Conservation (phyloP, 2,888 invertebrate genomes). For the Cheilosia impressa region DNA sequence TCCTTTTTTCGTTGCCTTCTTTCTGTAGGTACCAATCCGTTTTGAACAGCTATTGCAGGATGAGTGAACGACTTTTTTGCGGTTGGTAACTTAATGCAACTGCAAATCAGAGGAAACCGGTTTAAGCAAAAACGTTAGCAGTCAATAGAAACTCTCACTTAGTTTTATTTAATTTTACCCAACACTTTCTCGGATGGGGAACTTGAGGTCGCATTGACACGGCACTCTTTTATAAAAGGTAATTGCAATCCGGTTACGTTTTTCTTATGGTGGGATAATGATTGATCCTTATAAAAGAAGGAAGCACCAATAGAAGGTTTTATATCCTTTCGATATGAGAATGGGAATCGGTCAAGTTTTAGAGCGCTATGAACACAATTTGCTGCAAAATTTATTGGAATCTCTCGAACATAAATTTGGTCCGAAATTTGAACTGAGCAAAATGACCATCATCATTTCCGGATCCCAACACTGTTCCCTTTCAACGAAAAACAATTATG, state of each 20-base stretch:
- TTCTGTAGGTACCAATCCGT: neutral
- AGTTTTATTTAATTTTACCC: conserved; percentile 70
- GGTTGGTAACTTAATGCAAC: conserved; percentile 14
- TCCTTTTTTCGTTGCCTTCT: neutral
- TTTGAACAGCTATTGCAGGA: conserved; percentile 1
- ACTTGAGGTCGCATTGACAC: neutral
- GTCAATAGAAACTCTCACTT: conserved; percentile 64
- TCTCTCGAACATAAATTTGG: too few species aligned
- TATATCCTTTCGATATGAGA: conserved; percentile 3
- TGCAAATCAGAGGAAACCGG: conserved; percentile 53
- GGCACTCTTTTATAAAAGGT: neutral
- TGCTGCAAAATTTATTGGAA: too few species aligned
- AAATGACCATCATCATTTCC: too few species aligned
- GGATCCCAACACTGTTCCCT: too few species aligned
- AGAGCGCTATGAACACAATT: too few species aligned
- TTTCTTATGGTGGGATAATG: conserved; percentile 8
- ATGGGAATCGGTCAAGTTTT: conserved; percentile 1
- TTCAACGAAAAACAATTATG: too few species aligned
- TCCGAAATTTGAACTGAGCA: too few species aligned
- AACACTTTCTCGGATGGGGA: conserved; percentile 42
- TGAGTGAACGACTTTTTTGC: conserved; percentile 29
- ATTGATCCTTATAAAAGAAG: conserved; percentile 55
- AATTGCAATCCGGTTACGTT: neutral
- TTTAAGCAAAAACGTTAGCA: conserved; percentile 55
- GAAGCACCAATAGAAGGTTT: neutral